Evolutionary conservation across 1,140 invertebrate genomes (phyloP).

Genomic region (Polypedilum vanderplanki): DNA sequence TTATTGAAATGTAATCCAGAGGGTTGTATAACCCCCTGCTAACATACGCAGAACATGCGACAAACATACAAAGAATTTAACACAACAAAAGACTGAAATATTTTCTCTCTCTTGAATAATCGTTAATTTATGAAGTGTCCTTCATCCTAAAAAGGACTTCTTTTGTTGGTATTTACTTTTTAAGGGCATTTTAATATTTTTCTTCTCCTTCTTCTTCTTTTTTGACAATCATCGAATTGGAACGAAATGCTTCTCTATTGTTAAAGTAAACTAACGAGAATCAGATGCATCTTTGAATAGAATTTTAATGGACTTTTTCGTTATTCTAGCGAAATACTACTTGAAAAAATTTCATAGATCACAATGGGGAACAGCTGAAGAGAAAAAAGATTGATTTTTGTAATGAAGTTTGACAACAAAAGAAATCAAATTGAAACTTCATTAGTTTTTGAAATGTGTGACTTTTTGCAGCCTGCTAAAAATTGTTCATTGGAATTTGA

Average conservation of each 20-base stretch:
- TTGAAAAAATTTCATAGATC: background rate
- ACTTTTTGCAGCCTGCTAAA: background rate
- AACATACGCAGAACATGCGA: too few species aligned
- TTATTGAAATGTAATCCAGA: too few species aligned
- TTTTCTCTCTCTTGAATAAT: conserved; percentile 1
- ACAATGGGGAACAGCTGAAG: background rate
- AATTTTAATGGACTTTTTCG: background rate
- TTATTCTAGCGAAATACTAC: background rate
- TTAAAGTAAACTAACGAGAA: background rate
- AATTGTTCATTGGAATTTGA: background rate
- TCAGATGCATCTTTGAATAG: conserved; percentile 7
- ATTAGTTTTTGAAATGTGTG: background rate
- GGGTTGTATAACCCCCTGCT: too few species aligned
- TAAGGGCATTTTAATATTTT: conserved; percentile 27
- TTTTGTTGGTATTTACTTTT: conserved; percentile 16
- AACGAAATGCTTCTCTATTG: conserved; percentile 4
- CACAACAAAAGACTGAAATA: background rate
- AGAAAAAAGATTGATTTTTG: background rate
- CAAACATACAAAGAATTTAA: background rate
- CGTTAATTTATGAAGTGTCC: conserved; percentile 27
- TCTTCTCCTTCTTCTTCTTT: background rate
- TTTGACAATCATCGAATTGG: conserved; percentile 22
- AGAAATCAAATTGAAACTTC: background rate
- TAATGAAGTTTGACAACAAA: background rate
- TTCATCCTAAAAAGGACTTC: background rate